These are phyloP conservation scores for Drosophila fuyamai DNA, from an alignment of 1,140 invertebrate species.

Conservation along the genomic window DNA sequence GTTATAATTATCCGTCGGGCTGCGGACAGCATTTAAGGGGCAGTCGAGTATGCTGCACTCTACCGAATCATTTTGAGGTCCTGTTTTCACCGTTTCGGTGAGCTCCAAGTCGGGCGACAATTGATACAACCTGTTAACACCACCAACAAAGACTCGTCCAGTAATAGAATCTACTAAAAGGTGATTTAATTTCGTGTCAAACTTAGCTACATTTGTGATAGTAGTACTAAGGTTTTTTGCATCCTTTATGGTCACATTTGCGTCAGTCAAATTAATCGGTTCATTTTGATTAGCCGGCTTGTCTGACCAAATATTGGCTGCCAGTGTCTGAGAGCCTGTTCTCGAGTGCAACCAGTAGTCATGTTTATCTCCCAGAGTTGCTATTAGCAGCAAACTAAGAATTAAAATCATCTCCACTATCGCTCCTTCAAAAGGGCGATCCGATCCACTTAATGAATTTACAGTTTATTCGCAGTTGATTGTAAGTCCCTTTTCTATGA, in stretches of 20 bases:
- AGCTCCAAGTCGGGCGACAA: conserved; percentile 93
- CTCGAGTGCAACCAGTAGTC: conserved; percentile 2
- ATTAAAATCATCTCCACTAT: conserved; percentile 62
- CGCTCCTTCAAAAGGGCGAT: conserved; percentile 30
- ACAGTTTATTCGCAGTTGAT: background rate
- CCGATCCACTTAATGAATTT: background rate
- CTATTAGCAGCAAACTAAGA: conserved; percentile 55
- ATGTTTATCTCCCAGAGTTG: conserved; percentile 36
- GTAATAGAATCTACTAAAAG: conserved; percentile 96
- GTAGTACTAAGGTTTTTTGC: conserved; percentile 51
- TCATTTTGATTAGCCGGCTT: conserved; percentile 12
- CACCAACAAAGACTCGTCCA: conserved; percentile 96
- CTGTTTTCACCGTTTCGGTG: conserved; percentile 92
- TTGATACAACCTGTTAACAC: conserved; percentile 97
- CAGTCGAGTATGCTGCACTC: conserved; percentile 95
- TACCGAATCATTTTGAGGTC: conserved; percentile 94
- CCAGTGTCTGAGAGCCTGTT: conserved; percentile 11
- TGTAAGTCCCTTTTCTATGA: conserved; percentile 9
- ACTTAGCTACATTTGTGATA: conserved; percentile 73
- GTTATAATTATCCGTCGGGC: conserved; percentile 95
- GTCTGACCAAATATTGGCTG: conserved; percentile 20
- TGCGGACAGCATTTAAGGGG: conserved; percentile 89
- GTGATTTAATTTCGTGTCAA: conserved; percentile 88
- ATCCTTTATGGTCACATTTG: conserved; percentile 36
- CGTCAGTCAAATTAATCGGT: conserved; percentile 28